Conservation (phyloP, 2,797 vertebrate species). For the Ficedula albicollis region DNA sequence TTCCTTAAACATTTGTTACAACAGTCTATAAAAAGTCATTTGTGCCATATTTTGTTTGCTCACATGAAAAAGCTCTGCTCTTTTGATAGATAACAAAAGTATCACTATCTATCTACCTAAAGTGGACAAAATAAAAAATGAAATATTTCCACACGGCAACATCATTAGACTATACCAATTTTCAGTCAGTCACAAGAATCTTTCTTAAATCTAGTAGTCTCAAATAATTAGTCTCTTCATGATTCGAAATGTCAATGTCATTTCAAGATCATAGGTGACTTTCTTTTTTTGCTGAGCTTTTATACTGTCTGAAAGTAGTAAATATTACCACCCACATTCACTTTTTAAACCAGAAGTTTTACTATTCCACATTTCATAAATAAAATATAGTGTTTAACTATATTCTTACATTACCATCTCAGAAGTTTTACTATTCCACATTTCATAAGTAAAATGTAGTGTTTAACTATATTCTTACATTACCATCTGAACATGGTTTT, state of each 20-base stretch:
- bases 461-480: background rate
- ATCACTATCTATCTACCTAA: background rate
- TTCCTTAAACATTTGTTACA: background rate
- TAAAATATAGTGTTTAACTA: background rate
- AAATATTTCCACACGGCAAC: background rate
- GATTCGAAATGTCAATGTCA: background rate
- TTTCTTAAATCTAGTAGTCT: background rate
- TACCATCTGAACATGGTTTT: accelerated
- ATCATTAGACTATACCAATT: background rate
- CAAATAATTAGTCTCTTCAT: background rate
- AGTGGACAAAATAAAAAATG: background rate
- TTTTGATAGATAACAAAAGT: background rate
- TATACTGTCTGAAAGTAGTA: background rate
- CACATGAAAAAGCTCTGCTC: background rate
- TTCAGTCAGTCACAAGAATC: background rate
- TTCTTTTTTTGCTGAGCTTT: background rate
- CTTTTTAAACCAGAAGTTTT: background rate
- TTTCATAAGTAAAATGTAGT: background rate
- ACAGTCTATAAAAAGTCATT: background rate
- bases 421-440: background rate
- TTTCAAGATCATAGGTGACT: background rate
- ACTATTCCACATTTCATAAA: background rate
- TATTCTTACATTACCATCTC: accelerated
- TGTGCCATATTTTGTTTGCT: background rate
- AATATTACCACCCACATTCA: background rate